Base-by-base conservation (phyloP, 2,113 vertebrate species). In the Trichechus manatus region DNA sequence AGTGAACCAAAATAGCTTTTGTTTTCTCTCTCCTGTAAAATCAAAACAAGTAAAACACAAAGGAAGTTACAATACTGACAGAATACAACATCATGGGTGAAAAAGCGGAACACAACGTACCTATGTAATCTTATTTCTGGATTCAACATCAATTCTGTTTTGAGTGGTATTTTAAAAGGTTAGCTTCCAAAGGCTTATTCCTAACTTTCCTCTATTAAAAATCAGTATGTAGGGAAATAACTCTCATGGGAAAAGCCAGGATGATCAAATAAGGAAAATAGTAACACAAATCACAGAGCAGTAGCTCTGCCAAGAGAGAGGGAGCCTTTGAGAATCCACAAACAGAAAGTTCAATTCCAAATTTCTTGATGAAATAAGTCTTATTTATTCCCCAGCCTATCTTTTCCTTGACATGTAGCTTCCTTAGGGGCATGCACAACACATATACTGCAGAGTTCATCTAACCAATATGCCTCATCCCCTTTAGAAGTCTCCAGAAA, bases 1-100 rank as follows among this genome's bases (percentile, higher is more conserved):
- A 98, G 97, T 11, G 98, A 98, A 88, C 98, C 98, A 91, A 98
- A 97, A 89, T 97, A 98, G 96, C 96, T 98, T 97, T 97, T 98
- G 97, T 84, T 98, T 87, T 99, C 99, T 97, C 98, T 98, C 80
- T 99, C 98, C 99, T 99, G 97, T 61, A 85, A 93, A 97, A 97
- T 93, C 50, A 96, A 97, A 98, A 97, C 1, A 93, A 50, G 96
- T 50, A 74, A 86, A 50, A 68, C 64, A 23, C 19, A 75, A n/a
- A 15, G n/a, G 63, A 53, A 77, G 56, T 44, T 44, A 63, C n/a
- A 39, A n/a, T 17, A 79, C 2, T 31, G 56, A 68, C 33, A 39
- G 0, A 9, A 11, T n/a, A 59, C 47, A 56, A 59, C 50, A 90
- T 36, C 63, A 50, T 9, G 25, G 80, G 39, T 63, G 1, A 83